Base-by-base conservation (phyloP, 23 tunicate genomes). In the Oikopleura vanhoeffeni region DNA sequence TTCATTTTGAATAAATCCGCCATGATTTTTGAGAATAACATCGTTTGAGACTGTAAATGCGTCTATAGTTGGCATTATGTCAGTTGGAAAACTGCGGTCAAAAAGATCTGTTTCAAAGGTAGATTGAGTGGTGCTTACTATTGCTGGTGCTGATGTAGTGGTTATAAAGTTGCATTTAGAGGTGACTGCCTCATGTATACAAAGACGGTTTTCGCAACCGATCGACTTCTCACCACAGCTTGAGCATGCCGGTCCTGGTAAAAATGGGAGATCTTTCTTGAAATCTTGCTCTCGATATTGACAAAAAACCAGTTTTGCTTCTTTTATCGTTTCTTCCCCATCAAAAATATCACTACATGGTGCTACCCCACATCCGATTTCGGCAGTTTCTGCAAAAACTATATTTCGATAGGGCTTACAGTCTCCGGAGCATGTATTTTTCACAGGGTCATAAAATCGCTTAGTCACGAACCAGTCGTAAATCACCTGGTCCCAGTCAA, bases 401-500 rank as follows among this genome's bases (percentile, higher is more conserved):
- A 71, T 71, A 30, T 71, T 71, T 32, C 79, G 27, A 71, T 71
- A 71, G 4, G 79, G 79, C 32, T 38, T 33, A 30, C 79, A 71
- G 32, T 71, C 38, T 24, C 79, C 79, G 2, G 79, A 71, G 38
- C 79, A 71, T 71, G 79, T 13, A 2, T 71, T 18, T 71, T 71
- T 71, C 38, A 71, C 38, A 2, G 79, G 79, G 32, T 71, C 79
- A 71, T 71, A 71, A 30, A 71, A 71, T 33, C 79, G 79, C 38
- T 71, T 30, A 2, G 79, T 32, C 2, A 30, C 35, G 79, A 13
- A 71, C 79, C 79, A 71, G 35, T 71, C 79, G 79, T 71, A 32
- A 71, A 71, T 30, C 38, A 71, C 79, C 34, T 32, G 34, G 79
- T 71, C 79, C 79, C 79, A 71, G 79, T 71, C 38, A 2, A 71